Base-by-base conservation (phyloP, 2,797 vertebrate species). In the Danio aesculapii region DNA sequence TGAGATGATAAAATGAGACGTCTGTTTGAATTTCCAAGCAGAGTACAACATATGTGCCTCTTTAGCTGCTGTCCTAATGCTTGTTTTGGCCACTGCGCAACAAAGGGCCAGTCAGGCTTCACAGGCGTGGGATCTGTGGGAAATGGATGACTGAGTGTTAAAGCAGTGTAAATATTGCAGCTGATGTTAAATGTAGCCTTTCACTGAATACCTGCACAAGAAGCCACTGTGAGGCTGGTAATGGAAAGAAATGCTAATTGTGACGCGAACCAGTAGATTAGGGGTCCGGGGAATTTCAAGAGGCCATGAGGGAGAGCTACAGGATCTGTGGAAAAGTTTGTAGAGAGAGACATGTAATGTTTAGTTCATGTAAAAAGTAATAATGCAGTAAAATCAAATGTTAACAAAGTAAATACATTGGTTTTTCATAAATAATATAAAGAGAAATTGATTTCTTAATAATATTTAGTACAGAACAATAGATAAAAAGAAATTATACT, bases 91-190 rank as follows among this genome's bases (percentile, higher is more conserved):
- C 52, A 11, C 4, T 8, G 57, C 11, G 13, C 49, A 55, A 53
- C 44, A 66, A 46, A 67, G 79, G n/a, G 16, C 61, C 44, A 66
- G 79, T 57, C 61, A 81, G 79, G 58, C 43, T 47, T 64, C 17
- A 9, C 77, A 63, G 13, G 39, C 49, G 17, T 63, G 21, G 76
- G 12, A 16, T 49, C 39, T 81, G 13, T 41, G 16, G 11, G 30
- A 57, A 58, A 16, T 41, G 43, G 19, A 77, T 1, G 47, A 46
- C 66, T 55, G 30, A 13, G 55, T 59, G 53, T 61, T 76, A 53
- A 53, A 46, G 16, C 63, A 7, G 63, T 49, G 44, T 59, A 55
- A 73, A 49, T 5, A 11, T 3, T 17, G 69, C 8, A 50, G 8
- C 44, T 50, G 8, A 49, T 58, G 50, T 66, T 67, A 49, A 81